A percentile compares a stretch with the other conserved stretches of the same genome.
Conservation (phyloP, 2,113 vertebrate genomes). For the Pituophis catenifer region DNA sequence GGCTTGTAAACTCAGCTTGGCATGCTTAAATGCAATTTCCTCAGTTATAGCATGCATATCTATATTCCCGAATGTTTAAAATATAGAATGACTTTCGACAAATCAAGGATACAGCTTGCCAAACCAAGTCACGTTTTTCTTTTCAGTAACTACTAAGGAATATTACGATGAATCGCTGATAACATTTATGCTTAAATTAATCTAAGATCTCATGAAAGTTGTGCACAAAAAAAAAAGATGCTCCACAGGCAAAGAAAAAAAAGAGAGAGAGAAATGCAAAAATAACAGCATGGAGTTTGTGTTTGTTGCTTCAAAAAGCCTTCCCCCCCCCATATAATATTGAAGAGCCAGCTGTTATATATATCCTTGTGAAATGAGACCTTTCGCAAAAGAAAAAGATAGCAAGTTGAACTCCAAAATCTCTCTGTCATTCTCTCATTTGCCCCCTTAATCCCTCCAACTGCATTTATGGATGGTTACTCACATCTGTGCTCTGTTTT, state of each 20-base stretch:
- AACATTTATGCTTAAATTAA: neutral
- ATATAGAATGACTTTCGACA: neutral
- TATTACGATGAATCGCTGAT: neutral
- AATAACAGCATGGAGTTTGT: constrained; percentile 11
- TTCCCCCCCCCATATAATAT: constrained; percentile 28
- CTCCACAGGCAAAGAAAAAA: neutral
- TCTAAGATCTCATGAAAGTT: neutral
- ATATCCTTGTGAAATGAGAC: neutral
- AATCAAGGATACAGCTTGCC: neutral
- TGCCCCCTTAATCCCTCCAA: neutral
- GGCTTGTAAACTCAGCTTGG: neutral
- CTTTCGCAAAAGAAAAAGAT: neutral
- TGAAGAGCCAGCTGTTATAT: neutral
- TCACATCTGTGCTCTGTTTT: neutral
- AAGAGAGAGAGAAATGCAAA: fast-evolving
- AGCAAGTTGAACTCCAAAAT: constrained; percentile 11
- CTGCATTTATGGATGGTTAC: neutral
- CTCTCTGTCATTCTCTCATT: neutral
- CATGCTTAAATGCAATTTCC: neutral
- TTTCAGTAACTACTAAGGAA: neutral
- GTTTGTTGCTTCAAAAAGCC: neutral
- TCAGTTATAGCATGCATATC: neutral
- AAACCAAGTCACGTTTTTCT: neutral
- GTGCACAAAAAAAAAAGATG: neutral
- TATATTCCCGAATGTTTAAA: neutral